Conservation (phyloP, 2,797 vertebrate species). For the Serranus cabrilla region DNA sequence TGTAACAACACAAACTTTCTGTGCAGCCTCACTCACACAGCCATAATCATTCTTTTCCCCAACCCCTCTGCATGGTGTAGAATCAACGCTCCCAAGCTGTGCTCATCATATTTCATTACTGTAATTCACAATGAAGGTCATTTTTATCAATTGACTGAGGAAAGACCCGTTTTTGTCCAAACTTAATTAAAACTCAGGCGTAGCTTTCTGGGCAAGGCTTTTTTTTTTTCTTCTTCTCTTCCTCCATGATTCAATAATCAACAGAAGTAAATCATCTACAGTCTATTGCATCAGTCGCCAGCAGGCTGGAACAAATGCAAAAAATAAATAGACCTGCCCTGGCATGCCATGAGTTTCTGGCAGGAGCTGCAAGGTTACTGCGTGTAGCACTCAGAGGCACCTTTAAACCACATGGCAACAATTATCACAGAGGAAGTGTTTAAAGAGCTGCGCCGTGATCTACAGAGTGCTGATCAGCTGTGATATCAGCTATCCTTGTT, state of each 20-base stretch:
- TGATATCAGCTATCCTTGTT: constrained; percentile 56
- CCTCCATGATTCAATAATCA: constrained; percentile 79
- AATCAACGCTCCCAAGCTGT: constrained; percentile 56
- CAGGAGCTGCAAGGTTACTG: constrained; percentile 71
- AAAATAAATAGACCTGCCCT: constrained; percentile 78
- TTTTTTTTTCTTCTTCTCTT: constrained; percentile 39
- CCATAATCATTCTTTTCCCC: constrained; percentile 48
- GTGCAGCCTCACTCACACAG: constrained; percentile 46
- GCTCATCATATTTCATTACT: constrained; percentile 80
- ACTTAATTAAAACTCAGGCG: constrained; percentile 81
- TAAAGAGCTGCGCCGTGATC: constrained; percentile 52
- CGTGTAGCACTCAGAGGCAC: constrained; percentile 60
- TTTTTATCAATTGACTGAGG: constrained; percentile 80
- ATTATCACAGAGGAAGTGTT: constrained; percentile 62
- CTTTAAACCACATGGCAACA: constrained; percentile 54
- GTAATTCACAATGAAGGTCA: constrained; percentile 82
- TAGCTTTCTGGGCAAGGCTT: constrained; percentile 49
- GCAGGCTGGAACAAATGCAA: constrained; percentile 82
- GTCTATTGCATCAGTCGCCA: constrained; percentile 76
- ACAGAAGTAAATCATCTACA: constrained; percentile 82
- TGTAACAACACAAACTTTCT: constrained; percentile 64
- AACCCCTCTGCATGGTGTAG: constrained; percentile 17
- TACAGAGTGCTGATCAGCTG: constrained; percentile 58
- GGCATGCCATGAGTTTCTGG: constrained; percentile 74
- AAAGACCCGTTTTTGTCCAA: constrained; percentile 74